Conservation (phyloP, 2,113 vertebrate genomes). For the Abramis brama region DNA sequence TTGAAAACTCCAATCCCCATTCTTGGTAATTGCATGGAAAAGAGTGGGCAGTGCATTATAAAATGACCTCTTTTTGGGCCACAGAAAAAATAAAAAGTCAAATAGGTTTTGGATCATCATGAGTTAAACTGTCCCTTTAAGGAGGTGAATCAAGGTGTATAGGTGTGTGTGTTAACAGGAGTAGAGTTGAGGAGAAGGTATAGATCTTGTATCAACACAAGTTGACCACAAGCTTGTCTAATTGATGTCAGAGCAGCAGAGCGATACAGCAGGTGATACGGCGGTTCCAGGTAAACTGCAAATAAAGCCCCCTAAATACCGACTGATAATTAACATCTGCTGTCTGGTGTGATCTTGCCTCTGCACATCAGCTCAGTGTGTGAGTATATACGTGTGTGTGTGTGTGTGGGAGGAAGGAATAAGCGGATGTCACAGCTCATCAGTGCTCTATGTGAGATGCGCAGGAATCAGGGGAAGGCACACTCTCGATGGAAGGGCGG, state of each 20-base stretch:
- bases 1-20: background rate
- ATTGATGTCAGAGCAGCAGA: background rate
- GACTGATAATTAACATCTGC: slow-evolving; percentile 57
- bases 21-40: background rate
- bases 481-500: slow-evolving; percentile 23
- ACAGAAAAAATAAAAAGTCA: background rate
- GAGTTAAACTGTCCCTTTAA: background rate
- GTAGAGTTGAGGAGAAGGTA: background rate
- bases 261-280: slow-evolving; percentile 21
- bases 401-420: slow-evolving; percentile 43
- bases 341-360: slow-evolving; percentile 54
- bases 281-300: slow-evolving; percentile 9
- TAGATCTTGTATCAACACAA: background rate
- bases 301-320: slow-evolving; percentile 36
- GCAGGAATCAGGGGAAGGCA: slow-evolving; percentile 39
- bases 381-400: slow-evolving; percentile 36
- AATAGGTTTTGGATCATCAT: background rate
- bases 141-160: background rate
- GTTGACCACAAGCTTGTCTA: background rate
- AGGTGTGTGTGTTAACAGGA: background rate
- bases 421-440: slow-evolving; percentile 58
- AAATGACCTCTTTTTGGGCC: no score
- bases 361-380: slow-evolving; percentile 39
- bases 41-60: background rate
- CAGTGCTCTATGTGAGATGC: slow-evolving; percentile 43